These are phyloP conservation scores for Mus spicilegus DNA, from an alignment of 2,113 vertebrate genomes.

Conservation along the genomic window DNA sequence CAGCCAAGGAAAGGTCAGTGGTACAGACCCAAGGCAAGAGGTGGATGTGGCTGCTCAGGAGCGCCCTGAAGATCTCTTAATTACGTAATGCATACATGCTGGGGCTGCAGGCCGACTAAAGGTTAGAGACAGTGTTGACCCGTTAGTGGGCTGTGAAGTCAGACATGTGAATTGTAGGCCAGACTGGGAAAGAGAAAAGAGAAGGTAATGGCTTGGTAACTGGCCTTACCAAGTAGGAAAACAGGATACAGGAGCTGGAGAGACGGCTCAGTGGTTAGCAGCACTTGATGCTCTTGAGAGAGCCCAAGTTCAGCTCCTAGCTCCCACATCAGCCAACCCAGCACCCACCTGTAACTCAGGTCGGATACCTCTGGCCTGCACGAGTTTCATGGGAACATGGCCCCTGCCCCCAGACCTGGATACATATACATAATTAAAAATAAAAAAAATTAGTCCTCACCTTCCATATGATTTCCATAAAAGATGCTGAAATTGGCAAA, in stretches of 20 bases:
- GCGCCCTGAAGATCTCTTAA: background rate
- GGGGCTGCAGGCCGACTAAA: background rate
- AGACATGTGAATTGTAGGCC: background rate
- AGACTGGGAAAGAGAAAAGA: background rate
- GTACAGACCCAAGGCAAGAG: background rate
- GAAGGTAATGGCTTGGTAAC: background rate
- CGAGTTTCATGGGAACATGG: background rate
- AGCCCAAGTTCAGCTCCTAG: background rate
- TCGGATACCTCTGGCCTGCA: background rate
- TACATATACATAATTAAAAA: background rate
- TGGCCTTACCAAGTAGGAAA: background rate
- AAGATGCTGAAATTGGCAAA: conserved; percentile 19
- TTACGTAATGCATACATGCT: background rate
- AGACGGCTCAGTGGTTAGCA: background rate
- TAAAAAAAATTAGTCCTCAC: background rate
- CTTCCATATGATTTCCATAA: background rate
- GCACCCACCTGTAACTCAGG: background rate
- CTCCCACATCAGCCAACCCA: background rate
- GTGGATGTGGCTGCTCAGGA: background rate
- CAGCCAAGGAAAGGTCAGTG: background rate
- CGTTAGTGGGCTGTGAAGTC: background rate
- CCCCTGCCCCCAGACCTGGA: no score
- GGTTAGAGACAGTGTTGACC: background rate
- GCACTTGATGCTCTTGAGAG: background rate
- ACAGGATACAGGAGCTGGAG: background rate